Percentiles rank a stretch among this genome's conserved stretches.
These are phyloP conservation scores for Hyaena hyaena DNA, from an alignment of 2,113 vertebrate species.

Conservation along the genomic window DNA sequence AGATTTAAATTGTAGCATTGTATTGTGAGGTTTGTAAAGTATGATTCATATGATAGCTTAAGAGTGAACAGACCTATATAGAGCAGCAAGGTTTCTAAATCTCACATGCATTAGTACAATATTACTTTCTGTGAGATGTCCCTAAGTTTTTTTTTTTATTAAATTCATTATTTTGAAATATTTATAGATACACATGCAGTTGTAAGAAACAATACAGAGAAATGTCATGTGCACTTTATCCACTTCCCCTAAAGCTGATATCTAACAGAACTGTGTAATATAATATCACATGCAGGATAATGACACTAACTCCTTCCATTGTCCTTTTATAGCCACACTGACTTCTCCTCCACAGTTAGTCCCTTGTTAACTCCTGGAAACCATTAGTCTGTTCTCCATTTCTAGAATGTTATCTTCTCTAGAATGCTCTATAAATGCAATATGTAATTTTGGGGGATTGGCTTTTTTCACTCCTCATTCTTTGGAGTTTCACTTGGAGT, in stretches of 20 bases:
- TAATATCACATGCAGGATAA: not conserved
- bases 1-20: not conserved
- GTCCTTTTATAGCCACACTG: not conserved
- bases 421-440: not conserved
- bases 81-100: not conserved
- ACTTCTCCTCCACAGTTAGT: not conserved
- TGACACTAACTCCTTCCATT: not conserved
- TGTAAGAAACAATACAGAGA: not conserved
- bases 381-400: not conserved
- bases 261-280: not conserved
- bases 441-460: not conserved
- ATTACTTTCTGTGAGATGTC: not conserved
- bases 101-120: not conserved
- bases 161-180: not conserved
- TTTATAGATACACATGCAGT: not conserved
- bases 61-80: not conserved
- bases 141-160: not conserved
- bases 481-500: not conserved
- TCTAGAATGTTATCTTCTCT: not conserved
- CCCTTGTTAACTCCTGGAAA: not conserved
- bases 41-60: not conserved
- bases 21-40: not conserved
- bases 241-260: not conserved
- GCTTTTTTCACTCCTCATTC: not conserved
- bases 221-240: not conserved